Evolutionary conservation across 30 jellyfish, hydroid and myxozoan species (phyloP), one percentile per base, ranked within the genome.

Genomic region (Hydractinia symbiolongicarpus): DNA sequence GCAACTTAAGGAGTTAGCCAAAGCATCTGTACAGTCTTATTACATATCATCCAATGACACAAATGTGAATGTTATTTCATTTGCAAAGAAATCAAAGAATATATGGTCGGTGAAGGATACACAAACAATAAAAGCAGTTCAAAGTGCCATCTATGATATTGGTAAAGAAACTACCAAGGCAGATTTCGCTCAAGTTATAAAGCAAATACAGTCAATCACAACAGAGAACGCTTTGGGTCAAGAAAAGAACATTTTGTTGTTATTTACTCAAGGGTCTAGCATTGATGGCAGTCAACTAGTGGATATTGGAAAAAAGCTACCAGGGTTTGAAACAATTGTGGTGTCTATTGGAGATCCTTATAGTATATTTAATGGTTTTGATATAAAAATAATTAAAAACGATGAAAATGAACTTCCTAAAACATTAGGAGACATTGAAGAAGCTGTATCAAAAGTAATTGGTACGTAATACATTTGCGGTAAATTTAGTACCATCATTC

Each of bases 281-380:
- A 50, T 50, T 51, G 44, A 66, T 20, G 8, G 51, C 9, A 5
- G 69, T 49, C 69, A 74, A 44, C 40, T 74, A 10, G 15, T 49
- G 15, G n/a, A 50, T 51, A 13, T 30, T 55, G 51, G 54, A 13
- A 50, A 21, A 13, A 50, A 4, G 61, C 83, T 74, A 8, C 68
- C 83, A 8, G 83, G 67, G 15, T n/a, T 74, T 74, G 51, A 30
- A 49, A 21, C 83, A 17, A 74, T 74, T 9, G 77, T 67, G 9
- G 83, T 74, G 5, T 30, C 83, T 10, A 50, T 74, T 17, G 61
- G 71, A 30, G 82, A 58, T 74, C 66, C 83, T 49, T 50, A 30
- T 13, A 67, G 54, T 20, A 50, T 49, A 5, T 74, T 30, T 49
- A 74, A 51, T 5, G 11, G 20, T 55, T 74, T 74, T 50, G 67